A percentile compares a stretch with the other conserved stretches of the same genome.
These are phyloP conservation scores for Platycheirus rosarum DNA, from an alignment of 2,888 invertebrate species.

Conservation along the genomic window DNA sequence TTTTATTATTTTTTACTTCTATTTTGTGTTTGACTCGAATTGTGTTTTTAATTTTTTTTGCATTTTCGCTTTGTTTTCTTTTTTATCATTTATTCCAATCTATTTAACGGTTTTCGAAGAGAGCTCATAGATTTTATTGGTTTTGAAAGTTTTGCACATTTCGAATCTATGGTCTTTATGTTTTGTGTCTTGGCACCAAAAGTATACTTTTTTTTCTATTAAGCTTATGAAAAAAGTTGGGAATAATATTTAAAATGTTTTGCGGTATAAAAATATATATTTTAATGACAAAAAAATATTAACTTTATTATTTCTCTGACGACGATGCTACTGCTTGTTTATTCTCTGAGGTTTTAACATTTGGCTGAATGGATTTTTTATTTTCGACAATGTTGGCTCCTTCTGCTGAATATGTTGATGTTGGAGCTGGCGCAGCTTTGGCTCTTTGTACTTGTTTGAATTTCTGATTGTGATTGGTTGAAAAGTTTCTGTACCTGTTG, in stretches of 20 bases:
- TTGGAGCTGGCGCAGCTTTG: conserved; percentile 11
- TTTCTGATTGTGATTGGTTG: conserved; percentile 63
- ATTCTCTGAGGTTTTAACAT: conserved; percentile 58
- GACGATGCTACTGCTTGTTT: conserved; percentile 61
- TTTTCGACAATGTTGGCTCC: conserved; percentile 56
- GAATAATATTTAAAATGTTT: conserved; percentile 41
- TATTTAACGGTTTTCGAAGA: conserved; percentile 61
- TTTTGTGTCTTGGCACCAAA: conserved; percentile 66
- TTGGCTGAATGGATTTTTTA: conserved; percentile 40
- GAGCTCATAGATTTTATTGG: conserved; percentile 30
- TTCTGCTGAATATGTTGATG: conserved; percentile 18
- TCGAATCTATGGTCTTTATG: conserved; percentile 26
- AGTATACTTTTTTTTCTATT: conserved; percentile 37
- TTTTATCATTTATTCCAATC: conserved; percentile 48
- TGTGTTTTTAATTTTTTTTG: conserved; percentile 27
- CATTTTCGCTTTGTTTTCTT: conserved; percentile 48
- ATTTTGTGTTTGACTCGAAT: conserved; percentile 59
- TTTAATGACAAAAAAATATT: conserved; percentile 48
- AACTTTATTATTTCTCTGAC: conserved; percentile 76
- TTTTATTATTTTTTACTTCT: conserved; percentile 18
- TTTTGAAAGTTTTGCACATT: conserved; percentile 54
- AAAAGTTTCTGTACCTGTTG: conserved; percentile 58
- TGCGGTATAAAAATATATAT: conserved; percentile 56
- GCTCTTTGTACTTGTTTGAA: conserved; percentile 64
- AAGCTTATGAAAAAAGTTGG: conserved; percentile 59